Base-by-base conservation (phyloP, 2,888 invertebrate genomes). In the Amphipoea lucens region DNA sequence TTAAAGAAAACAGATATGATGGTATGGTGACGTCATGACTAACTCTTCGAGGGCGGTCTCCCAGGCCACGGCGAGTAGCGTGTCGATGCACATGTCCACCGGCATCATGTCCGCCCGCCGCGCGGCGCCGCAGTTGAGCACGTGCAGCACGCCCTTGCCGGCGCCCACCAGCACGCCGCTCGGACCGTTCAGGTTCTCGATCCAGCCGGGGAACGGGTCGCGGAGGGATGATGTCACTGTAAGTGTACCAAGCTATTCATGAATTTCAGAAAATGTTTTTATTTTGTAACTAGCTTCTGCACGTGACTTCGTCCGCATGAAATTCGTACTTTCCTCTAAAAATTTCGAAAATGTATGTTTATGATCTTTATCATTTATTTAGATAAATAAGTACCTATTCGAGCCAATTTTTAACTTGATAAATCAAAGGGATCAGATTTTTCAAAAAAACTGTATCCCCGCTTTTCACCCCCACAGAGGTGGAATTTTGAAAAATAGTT, bases 151-250 rank as follows among this genome's bases (percentile, higher is more conserved):
- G 0, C 96, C 99, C 93, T 98, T 98, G 20, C 98, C 98, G 2
- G 97, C 97, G 0, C 97, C 98, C 0, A 98, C 95, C 86, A 98
- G 91, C 81, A 98, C 95, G 0, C 98, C 99, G 79, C 98, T 98
- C 0, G 99, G 99, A 0, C 99, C 99, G 95, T 99, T 99, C 87
- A 98, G 98, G 94, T 99, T 99, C 94, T 99, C 99, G 20, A 98
- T 97, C 99, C 99, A 99, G 3, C 99, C 99, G 0, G 97, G 95
- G 23, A 97, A 92, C 0, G 98, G 98, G 42, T 97, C 97, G n/a
- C 95, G 94, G 40, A 97, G 85, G 0, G 98, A 94, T 0, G 98
- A 97, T 40, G 98, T 96, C n/a, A 98, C 98, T 98, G 91, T 12
- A 45, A 20, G 36, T 75, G n/a, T n/a, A 14, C 57, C 48, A 45